phyloP scores from a whole-genome alignment of 2,797 vertebrate species.

The Malurus splendens region DNA sequence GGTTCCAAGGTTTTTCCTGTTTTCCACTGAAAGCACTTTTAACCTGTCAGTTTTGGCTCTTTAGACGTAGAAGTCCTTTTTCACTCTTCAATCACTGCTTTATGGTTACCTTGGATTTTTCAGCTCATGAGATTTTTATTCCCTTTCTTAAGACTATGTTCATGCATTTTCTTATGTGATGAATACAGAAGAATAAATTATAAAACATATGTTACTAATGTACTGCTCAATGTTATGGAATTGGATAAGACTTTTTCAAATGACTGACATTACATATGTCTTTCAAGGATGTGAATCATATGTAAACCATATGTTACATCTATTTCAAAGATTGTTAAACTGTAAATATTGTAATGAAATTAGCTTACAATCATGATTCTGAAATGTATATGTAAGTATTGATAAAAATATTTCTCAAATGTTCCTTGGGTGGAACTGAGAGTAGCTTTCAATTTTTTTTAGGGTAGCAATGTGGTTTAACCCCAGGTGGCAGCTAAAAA shows the following conservation, averaged over 20 bases:
- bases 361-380: neutral
- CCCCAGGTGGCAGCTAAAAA: neutral
- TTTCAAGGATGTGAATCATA: neutral
- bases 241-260: neutral
- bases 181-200: neutral
- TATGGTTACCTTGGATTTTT: neutral
- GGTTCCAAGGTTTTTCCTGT: neutral
- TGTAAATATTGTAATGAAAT: constrained; percentile 9
- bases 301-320: neutral
- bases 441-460: neutral
- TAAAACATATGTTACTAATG: neutral
- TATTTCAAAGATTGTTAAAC: neutral
- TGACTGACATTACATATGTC: neutral
- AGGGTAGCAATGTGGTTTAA: neutral
- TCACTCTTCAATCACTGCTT: neutral
- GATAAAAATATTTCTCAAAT: neutral
- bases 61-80: neutral
- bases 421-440: neutral
- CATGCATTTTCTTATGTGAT: neutral
- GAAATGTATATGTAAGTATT: neutral
- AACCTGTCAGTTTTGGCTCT: neutral
- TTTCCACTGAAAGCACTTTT: neutral
- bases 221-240: neutral
- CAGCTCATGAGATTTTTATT: neutral
- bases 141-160: neutral